A percentile compares a stretch with the other conserved stretches of the same genome.
These are phyloP conservation scores for Girardia tigrina DNA, from an alignment of 2,888 invertebrate genomes.

Conservation along the genomic window DNA sequence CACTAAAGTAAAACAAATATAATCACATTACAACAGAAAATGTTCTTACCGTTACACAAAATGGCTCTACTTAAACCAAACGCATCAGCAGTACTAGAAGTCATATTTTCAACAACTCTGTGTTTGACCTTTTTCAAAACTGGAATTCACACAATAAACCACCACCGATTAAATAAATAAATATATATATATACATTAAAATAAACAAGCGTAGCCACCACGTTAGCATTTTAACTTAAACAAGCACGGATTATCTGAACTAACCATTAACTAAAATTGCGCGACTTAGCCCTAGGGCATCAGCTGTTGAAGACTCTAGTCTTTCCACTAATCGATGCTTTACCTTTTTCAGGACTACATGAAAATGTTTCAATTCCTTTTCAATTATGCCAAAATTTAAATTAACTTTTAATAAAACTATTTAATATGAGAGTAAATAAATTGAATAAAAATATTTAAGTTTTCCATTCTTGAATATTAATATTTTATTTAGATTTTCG, in stretches of 20 bases:
- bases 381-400: no score
- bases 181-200: neutral
- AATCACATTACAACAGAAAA: neutral
- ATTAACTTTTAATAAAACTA: no score
- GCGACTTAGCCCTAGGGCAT: slow-evolving; percentile 79
- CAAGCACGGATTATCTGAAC: slow-evolving; percentile 34
- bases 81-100: slow-evolving; percentile 66
- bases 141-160: slow-evolving; percentile 39
- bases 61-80: slow-evolving; percentile 85
- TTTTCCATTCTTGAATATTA: no score
- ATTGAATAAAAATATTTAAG: no score
- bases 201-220: neutral
- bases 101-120: slow-evolving; percentile 86
- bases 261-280: slow-evolving; percentile 79
- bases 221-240: no score
- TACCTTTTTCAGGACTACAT: slow-evolving; percentile 73
- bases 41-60: slow-evolving; percentile 63
- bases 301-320: slow-evolving; percentile 67
- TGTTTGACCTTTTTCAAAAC: slow-evolving; percentile 93
- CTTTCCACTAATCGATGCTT: slow-evolving; percentile 89
- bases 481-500: no score
- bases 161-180: neutral
- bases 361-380: no score
- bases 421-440: no score
- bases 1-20: no score